Conservation (phyloP, 2,797 vertebrate species). For the Tragopan temminckii region DNA sequence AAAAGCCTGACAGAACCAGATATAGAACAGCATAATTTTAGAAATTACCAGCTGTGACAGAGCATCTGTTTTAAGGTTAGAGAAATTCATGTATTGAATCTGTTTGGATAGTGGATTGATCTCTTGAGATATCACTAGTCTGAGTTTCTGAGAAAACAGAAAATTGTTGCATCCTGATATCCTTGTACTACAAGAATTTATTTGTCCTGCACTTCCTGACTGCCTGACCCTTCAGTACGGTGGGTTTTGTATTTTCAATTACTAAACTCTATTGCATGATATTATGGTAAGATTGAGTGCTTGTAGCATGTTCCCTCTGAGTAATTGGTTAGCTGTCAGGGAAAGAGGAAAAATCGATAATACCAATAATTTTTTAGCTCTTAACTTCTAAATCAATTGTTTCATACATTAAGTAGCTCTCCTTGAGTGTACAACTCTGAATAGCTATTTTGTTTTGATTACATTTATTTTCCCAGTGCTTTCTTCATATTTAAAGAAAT, state of each 20-base stretch:
- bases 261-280: background rate
- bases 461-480: background rate
- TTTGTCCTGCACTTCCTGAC: background rate
- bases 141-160: background rate
- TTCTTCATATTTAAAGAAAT: slow-evolving; percentile 2
- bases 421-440: background rate
- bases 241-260: slow-evolving; percentile 24
- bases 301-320: background rate
- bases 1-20: background rate
- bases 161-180: background rate
- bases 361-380: background rate
- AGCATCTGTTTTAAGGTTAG: background rate
- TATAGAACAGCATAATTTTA: background rate
- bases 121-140: background rate
- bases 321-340: background rate
- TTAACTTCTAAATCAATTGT: background rate
- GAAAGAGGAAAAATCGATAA: background rate
- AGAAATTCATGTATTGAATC: background rate
- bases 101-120: background rate
- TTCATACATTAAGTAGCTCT: background rate
- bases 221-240: background rate
- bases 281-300: background rate
- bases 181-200: background rate
- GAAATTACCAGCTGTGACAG: background rate
- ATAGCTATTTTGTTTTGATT: background rate